phyloP scores from a whole-genome alignment of 2,797 vertebrate species.

The Notoglanidium macrostoma region DNA sequence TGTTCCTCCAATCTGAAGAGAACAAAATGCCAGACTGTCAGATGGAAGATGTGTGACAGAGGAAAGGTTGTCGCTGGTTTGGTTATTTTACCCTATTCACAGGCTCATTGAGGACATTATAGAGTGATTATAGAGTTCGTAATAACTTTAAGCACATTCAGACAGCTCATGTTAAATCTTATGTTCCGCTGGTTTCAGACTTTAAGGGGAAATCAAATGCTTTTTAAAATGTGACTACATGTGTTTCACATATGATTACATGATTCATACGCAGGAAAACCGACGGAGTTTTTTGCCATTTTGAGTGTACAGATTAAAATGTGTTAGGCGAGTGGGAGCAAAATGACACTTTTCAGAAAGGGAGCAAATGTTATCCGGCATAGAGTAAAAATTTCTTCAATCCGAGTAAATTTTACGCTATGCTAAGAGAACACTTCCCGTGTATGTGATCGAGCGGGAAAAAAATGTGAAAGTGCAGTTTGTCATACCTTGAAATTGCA shows the following conservation, averaged over 20 bases:
- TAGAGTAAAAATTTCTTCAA: no score
- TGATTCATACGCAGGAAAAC: neutral
- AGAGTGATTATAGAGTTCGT: slow-evolving; percentile 23
- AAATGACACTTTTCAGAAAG: no score
- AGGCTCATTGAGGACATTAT: slow-evolving; percentile 35
- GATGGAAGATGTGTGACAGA: slow-evolving; percentile 43
- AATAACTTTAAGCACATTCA: neutral
- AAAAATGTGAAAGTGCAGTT: neutral
- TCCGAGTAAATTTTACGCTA: no score
- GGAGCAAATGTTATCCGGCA: no score
- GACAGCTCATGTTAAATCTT: neutral
- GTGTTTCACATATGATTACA: neutral
- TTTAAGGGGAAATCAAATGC: neutral
- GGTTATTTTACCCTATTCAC: slow-evolving; percentile 25
- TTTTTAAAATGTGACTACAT: neutral
- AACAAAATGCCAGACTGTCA: slow-evolving; percentile 60
- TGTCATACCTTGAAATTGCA: neutral
- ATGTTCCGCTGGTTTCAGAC: neutral
- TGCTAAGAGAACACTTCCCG: no score
- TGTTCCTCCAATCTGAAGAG: slow-evolving; percentile 62
- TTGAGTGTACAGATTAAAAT: no score
- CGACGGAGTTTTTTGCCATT: no score
- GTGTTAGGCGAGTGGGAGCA: no score
- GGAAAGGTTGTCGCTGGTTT: slow-evolving; percentile 11
- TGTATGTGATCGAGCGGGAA: neutral